A percentile compares a stretch with the other conserved stretches of the same genome.
These are phyloP conservation scores for Onychomys torridus DNA, from an alignment of 2,797 vertebrate genomes.

Conservation along the genomic window DNA sequence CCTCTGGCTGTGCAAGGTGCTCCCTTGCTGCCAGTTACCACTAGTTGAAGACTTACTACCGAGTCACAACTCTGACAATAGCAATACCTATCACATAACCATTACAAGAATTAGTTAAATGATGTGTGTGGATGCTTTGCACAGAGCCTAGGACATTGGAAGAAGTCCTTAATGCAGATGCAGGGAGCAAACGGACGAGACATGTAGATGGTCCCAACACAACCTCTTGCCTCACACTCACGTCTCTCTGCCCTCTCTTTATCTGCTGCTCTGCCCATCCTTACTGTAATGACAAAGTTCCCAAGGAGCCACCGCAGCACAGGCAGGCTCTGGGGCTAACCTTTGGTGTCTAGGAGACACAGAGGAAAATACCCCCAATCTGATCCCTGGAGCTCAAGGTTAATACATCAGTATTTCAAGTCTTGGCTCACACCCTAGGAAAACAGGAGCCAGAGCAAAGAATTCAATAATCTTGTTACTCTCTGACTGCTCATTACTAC, in stretches of 20 bases:
- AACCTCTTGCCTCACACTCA: background rate
- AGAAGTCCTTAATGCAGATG: background rate
- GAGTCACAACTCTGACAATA: background rate
- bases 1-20: background rate
- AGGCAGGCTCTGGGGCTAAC: background rate
- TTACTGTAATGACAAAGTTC: background rate
- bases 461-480: background rate
- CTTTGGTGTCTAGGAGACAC: background rate
- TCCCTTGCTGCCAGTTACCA: background rate
- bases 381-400: background rate
- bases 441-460: background rate
- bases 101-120: background rate
- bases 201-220: background rate
- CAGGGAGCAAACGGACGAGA: background rate
- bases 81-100: background rate
- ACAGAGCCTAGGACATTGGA: background rate
- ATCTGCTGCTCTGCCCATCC: background rate
- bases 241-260: background rate
- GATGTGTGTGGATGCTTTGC: background rate
- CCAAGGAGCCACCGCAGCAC: background rate
- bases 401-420: background rate
- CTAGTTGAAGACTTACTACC: background rate
- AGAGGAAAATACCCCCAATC: accelerated
- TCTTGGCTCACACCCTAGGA: background rate
- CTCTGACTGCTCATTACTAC: background rate